phyloP scores from a whole-genome alignment of 1,140 invertebrate species.

The Charaxes varanes region DNA sequence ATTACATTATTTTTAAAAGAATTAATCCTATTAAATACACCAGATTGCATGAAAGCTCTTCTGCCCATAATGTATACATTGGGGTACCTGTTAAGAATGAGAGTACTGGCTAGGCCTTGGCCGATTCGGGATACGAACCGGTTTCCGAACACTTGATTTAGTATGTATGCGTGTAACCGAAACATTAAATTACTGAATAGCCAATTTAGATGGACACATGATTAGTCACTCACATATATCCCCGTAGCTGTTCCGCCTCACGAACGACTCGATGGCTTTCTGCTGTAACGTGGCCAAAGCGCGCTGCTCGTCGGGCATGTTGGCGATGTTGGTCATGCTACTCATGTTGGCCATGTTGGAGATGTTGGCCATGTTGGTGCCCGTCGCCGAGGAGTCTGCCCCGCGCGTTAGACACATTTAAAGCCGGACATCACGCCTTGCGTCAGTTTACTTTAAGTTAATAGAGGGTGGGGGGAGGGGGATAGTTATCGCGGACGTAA shows the following conservation, averaged over 20 bases:
- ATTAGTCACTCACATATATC: conserved; percentile 74
- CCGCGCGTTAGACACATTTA: conserved; percentile 40
- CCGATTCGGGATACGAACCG: too few species aligned
- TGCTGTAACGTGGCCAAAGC: conserved; percentile 64
- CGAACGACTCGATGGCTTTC: conserved; percentile 77
- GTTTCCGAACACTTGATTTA: too few species aligned
- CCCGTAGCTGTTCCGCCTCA: conserved; percentile 78
- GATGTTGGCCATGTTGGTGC: conserved; percentile 26
- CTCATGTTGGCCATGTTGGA: conserved; percentile 50
- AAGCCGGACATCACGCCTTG: conserved; percentile 21
- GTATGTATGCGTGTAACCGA: too few species aligned
- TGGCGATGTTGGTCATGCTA: conserved; percentile 28
- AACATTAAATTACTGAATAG: too few species aligned
- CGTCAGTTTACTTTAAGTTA: conserved; percentile 10
- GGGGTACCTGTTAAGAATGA: too few species aligned
- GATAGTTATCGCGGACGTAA: too few species aligned
- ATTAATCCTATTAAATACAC: too few species aligned
- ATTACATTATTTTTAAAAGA: too few species aligned
- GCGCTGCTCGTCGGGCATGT: conserved; percentile 71
- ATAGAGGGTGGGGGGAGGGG: neutral
- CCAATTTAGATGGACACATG: too few species aligned
- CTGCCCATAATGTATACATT: too few species aligned
- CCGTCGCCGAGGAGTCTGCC: conserved; percentile 40
- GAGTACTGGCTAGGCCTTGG: too few species aligned
- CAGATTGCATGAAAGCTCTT: too few species aligned